Evolutionary conservation across 2,113 vertebrate genomes (phyloP).

Genomic region (Donacobius atricapilla): DNA sequence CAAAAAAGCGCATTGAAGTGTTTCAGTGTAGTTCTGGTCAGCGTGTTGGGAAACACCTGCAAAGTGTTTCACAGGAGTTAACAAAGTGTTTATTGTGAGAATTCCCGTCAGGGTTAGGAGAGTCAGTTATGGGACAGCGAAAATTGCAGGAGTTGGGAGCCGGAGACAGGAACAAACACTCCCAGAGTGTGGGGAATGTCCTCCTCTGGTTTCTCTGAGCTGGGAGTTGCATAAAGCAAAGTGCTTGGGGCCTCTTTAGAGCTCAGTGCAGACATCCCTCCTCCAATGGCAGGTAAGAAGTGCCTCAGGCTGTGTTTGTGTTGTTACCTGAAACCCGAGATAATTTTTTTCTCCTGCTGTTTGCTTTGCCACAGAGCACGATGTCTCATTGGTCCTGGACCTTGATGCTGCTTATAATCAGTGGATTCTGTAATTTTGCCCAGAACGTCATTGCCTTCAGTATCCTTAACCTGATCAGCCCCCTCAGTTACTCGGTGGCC

Average conservation of each 20-base stretch:
- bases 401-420: slow-evolving; percentile 88
- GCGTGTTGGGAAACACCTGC: background rate
- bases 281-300: background rate
- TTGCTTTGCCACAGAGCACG: slow-evolving; percentile 68
- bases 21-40: background rate
- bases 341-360: background rate
- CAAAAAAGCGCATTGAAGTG: background rate
- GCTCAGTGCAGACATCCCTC: background rate
- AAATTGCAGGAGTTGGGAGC: background rate
- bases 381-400: slow-evolving; percentile 85
- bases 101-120: background rate
- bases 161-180: background rate
- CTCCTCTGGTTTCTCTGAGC: background rate
- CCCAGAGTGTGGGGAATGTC: background rate
- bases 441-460: slow-evolving; percentile 98
- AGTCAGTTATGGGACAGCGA: background rate
- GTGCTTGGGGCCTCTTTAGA: background rate
- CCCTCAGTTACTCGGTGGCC: slow-evolving; percentile 94
- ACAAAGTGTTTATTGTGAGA: background rate
- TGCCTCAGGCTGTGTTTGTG: background rate
- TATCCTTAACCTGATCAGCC: slow-evolving; percentile 92
- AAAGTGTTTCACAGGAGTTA: background rate
- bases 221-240: background rate
- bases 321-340: background rate
- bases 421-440: slow-evolving; percentile 97